A percentile compares a stretch with the other conserved stretches of the same genome.
phyloP scores from a whole-genome alignment of 2,888 invertebrate species.

The Oligia latruncula region DNA sequence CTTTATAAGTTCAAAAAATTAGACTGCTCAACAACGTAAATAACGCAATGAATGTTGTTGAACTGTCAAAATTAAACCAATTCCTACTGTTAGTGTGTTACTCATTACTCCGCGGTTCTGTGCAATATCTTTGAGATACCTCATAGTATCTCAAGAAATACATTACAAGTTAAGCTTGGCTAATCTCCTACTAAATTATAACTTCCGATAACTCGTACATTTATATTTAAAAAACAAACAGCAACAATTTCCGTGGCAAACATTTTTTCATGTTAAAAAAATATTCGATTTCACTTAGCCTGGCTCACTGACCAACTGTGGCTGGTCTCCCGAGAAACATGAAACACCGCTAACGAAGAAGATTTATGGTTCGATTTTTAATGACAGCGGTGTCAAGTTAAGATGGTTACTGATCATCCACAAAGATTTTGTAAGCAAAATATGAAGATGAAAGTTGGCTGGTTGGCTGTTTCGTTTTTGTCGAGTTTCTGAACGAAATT shows the following conservation, averaged over 20 bases:
- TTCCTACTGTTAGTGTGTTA: too few species aligned
- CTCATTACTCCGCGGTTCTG: too few species aligned
- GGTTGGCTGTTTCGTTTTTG: conserved; percentile 73
- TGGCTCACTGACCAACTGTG: conserved; percentile 44
- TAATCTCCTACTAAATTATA: conserved; percentile 33
- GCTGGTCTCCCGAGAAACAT: conserved; percentile 7
- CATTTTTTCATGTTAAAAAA: conserved; percentile 68
- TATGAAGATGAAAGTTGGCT: conserved; percentile 77
- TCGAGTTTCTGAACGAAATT: conserved; percentile 68
- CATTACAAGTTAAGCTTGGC: conserved; percentile 15
- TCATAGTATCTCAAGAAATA: conserved; percentile 12
- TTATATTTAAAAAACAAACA: conserved; percentile 59
- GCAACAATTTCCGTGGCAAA: conserved; percentile 45
- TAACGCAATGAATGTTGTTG: too few species aligned
- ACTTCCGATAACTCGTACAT: conserved; percentile 38
- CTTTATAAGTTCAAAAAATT: too few species aligned
- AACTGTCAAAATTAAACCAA: too few species aligned
- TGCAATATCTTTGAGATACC: too few species aligned
- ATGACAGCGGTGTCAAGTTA: conserved; percentile 29
- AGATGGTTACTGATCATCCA: conserved; percentile 65
- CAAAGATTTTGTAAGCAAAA: conserved; percentile 73
- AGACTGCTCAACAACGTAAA: too few species aligned
- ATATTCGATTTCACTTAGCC: conserved; percentile 73
- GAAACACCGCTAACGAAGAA: fast-evolving
- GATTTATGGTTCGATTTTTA: not conserved